Evolutionary conservation across 2,888 invertebrate genomes (phyloP), one percentile per base, ranked within the genome.

Genomic region (Hydroisotoma schaefferi): DNA sequence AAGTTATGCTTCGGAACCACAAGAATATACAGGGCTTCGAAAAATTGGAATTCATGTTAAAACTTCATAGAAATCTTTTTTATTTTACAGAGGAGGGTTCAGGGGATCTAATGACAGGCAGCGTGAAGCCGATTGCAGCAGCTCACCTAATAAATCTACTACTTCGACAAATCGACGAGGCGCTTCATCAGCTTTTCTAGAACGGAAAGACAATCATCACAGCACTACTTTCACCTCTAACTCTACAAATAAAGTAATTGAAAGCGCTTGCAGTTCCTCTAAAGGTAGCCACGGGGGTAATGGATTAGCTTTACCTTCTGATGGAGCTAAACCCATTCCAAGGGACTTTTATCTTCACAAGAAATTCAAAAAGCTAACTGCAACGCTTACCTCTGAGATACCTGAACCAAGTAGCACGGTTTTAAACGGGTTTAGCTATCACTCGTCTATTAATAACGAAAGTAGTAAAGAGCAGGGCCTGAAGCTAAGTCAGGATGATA

Each of bases 311-410:
- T n/a, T n/a, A n/a, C n/a, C n/a, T n/a, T n/a, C 5, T 3, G 23
- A 22, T 8, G 10, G 23, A 23, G 6, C 46, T 2, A 46, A 46
- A 20, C 51, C 44, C 2, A 20, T 40, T 5, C 46, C 56, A 40
- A 60, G 54, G 29, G 65, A 71, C 52, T 70, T 86, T 78, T 92
- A 92, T 81, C 82, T 90, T 77, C 92, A 93, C 78, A 93, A 93
- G 79, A 93, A 92, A 78, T 92, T 93, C 79, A 92, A 93, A 80
- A 90, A 91, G 79, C 85, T 90, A 81, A 89, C 86, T 76, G 85
- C 83, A 74, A 79, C 77, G 76, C 60, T 68, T 38, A 59, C 55
- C 33, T 55, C 28, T 23, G 61, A 59, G 2, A 28, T 38, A 28
- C 1, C 52, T 12, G 27, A 8, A 18, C 23, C 23, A n/a, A 27